Base-by-base conservation (phyloP, 2,888 invertebrate species). In the Noctua janthina region DNA sequence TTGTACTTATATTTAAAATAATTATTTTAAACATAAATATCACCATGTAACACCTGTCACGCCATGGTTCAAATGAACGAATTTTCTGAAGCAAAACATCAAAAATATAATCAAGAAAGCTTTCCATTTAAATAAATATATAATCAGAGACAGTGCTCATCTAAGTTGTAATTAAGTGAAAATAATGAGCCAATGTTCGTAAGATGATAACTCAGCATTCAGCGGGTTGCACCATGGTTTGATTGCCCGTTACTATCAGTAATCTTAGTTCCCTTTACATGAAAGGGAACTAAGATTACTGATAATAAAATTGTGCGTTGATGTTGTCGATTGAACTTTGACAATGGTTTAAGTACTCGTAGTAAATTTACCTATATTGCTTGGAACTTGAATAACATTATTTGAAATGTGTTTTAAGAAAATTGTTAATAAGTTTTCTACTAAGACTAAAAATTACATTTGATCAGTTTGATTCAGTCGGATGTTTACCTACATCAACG, bases 141-240 rank as follows among this genome's bases (percentile, higher is more conserved):
- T 72, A 62, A 68, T 79, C 67, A 68, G 79, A 79, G 54, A 62
- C 51, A 15, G 3, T 39, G 2, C 39, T 46, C 23, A 29, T 56
- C 15, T 72, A 68, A 54, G 35, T 71, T 54, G n/a, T 69, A 70
- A 82, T 82, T 80, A 80, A 43, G 20, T 64, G 56, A 51, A 64
- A 81, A 81, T 85, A 66, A 83, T 85, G 64, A 81, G 43, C 4
- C 15, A 49, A 29, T 74, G 43, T n/a, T 39, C 54, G 39, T 29
- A 84, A 70, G 56, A 79, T 43, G 46, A 35, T 70, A 74, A 29
- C 43, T 69, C 35, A 0, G 29, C 17, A 59, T 67, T 81, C 59
- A 76, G 20, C 13, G 43, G 23, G 23, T 73, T 75, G 66, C 54
- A 79, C 74, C 71, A 56, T 67, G 54, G 43, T 54, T 43, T 73